A percentile compares a stretch with the other conserved stretches of the same genome.
Evolutionary conservation across 2,888 invertebrate species (phyloP).

Genomic region (Heliconius ismenius): DNA sequence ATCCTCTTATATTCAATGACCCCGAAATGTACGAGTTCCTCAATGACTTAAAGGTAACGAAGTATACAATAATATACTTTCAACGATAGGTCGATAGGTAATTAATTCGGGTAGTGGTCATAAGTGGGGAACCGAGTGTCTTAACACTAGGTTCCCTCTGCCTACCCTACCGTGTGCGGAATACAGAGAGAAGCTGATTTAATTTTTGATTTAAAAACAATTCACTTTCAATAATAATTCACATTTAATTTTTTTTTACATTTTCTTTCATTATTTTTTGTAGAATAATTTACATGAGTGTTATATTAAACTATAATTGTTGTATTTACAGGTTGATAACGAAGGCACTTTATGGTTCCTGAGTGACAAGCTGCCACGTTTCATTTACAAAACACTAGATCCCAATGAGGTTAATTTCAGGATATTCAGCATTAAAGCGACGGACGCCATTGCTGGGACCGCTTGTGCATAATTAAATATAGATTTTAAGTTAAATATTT

Average conservation of each 20-base stretch:
- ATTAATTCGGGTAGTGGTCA: too few relatives aligned
- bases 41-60: slow-evolving; percentile 86
- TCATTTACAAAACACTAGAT: slow-evolving; percentile 85
- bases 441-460: slow-evolving; percentile 81
- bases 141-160: too few relatives aligned
- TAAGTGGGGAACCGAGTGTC: too few relatives aligned
- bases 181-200: too few relatives aligned
- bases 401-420: slow-evolving; percentile 86
- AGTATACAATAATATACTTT: too few relatives aligned
- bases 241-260: not conserved
- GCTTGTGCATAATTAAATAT: slow-evolving; percentile 66
- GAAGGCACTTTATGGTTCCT: slow-evolving; percentile 85
- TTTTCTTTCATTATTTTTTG: not conserved
- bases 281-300: not conserved
- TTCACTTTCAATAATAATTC: too few relatives aligned
- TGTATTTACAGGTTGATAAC: slow-evolving; percentile 78
- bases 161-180: too few relatives aligned
- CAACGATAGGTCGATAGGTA: too few relatives aligned
- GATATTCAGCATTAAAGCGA: slow-evolving; percentile 79
- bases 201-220: too few relatives aligned
- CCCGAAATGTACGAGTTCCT: slow-evolving; percentile 87
- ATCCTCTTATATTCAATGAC: slow-evolving; percentile 86
- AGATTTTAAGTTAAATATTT: not conserved
- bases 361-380: slow-evolving; percentile 88
- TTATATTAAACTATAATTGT: not conserved